Evolutionary conservation across 2,113 vertebrate genomes (phyloP), one percentile per base, ranked within the genome.

Genomic region (Rhadina sibilatrix): DNA sequence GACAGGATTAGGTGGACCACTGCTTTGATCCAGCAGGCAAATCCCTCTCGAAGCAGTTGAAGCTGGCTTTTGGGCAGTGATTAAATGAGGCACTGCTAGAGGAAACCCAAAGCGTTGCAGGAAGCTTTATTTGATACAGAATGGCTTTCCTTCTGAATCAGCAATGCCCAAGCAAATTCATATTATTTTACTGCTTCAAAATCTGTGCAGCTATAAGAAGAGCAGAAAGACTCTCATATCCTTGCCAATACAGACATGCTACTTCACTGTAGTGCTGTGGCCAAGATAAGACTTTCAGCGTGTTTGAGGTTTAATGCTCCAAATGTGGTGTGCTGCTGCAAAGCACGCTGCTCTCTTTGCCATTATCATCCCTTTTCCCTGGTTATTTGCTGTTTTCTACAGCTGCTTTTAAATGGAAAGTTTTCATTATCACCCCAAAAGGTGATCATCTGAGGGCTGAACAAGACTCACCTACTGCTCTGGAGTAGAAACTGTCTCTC

Each of bases 21-120:
- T 77, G 68, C 54, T 94, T 89, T 93, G 79, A 90, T 83, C 87
- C 85, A 86, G 64, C 75, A 78, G 52, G 56, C 33, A 93, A 89
- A 88, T 77, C 79, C 35, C 44, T 86, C 85, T 59, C 63, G 68
- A 74, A 80, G 68, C 68, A 88, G 52, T 35, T 93, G 85, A 77
- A 83, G 63, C 19, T 86, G 82, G 38, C 28, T 94, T 77, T 77
- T 74, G 70, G 83, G 59, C 37, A 83, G 54, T 50, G 85, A 89
- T 85, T 85, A 92, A 87, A 85, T 38, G 64, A 88, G 59, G 15
- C 33, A 53, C 24, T 0, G 2, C 47, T 64, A 78, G 31, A 91
- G 44, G 87, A 89, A 94, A 89, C 40, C 50, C 69, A 68, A 64
- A 69, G 65, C 60, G 30, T 76, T 89, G n/a, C 65, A 89, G 53